Evolutionary conservation across 2,113 vertebrate genomes (phyloP).

Genomic region (Actinemys pallida): DNA sequence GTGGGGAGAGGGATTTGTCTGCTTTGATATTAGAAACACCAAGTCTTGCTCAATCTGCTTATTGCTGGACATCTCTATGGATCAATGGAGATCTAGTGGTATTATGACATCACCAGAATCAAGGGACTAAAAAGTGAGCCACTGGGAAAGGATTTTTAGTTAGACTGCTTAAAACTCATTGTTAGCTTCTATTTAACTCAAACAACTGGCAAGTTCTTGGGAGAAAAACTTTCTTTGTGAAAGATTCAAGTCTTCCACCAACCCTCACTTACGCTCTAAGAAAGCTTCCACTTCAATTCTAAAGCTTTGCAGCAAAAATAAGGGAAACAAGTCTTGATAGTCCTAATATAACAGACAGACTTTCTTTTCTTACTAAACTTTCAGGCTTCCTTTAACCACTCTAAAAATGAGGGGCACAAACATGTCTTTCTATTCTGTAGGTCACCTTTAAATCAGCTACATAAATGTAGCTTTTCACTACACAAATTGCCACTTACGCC

Average conservation of each 20-base stretch:
- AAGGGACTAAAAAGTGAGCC: conserved; percentile 13
- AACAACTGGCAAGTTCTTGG: not conserved
- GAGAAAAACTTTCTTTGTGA: not conserved
- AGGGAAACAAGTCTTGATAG: conserved; percentile 11
- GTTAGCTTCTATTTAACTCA: conserved; percentile 43
- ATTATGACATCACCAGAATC: conserved; percentile 21
- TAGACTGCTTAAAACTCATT: not conserved
- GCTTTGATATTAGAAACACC: not conserved
- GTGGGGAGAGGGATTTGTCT: conserved; percentile 1
- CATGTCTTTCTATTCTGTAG: conserved; percentile 44
- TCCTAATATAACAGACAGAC: conserved; percentile 17
- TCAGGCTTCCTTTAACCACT: not conserved
- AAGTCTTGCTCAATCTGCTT: not conserved
- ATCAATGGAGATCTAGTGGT: conserved; percentile 3
- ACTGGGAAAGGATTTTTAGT: conserved; percentile 30
- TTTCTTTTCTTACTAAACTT: not conserved
- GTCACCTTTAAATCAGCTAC: conserved; percentile 33
- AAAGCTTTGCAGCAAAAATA: conserved; percentile 3
- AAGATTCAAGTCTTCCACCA: not conserved
- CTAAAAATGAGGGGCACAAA: conserved; percentile 37
- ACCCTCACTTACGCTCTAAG: not conserved
- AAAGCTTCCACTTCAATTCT: not conserved
- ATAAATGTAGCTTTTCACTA: conserved; percentile 6
- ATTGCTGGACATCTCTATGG: conserved; percentile 18
- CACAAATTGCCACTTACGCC: conserved; percentile 47